Percentiles rank a stretch among this genome's conserved stretches.
phyloP scores from a whole-genome alignment of 2,113 vertebrate species.

The Trinectes maculatus region DNA sequence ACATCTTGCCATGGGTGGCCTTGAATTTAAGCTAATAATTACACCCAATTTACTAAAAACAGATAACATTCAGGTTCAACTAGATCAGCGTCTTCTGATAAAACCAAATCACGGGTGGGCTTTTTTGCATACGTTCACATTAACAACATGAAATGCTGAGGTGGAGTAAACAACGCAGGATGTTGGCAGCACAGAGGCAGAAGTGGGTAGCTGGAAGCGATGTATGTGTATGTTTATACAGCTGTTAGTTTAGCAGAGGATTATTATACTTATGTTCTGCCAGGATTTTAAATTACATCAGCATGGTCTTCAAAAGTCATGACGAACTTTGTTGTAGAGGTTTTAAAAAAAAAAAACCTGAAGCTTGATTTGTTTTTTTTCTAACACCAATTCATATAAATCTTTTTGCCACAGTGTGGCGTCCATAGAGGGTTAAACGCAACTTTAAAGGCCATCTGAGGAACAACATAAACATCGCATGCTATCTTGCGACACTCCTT shows the following conservation, averaged over 20 bases:
- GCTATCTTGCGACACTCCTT: constrained; percentile 83
- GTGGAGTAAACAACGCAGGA: constrained; percentile 21
- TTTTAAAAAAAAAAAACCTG: too few species aligned
- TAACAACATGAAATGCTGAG: not conserved
- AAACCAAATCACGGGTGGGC: not conserved
- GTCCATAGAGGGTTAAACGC: constrained; percentile 30
- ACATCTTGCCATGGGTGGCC: too few species aligned
- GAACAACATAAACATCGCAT: constrained; percentile 83
- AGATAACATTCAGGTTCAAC: constrained; percentile 11
- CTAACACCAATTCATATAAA: constrained; percentile 18
- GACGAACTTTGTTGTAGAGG: not conserved
- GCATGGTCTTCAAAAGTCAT: constrained; percentile 3
- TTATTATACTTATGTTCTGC: too few species aligned
- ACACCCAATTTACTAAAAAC: constrained; percentile 42
- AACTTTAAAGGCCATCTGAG: constrained; percentile 63
- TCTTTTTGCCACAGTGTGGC: constrained; percentile 3
- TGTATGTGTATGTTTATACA: too few species aligned
- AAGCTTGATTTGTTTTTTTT: too few species aligned
- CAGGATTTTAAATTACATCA: too few species aligned
- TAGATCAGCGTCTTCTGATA: constrained; percentile 13
- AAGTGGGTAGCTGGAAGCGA: constrained; percentile 28
- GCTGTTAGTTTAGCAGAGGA: too few species aligned
- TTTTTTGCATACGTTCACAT: constrained; percentile 5
- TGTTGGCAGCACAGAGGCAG: constrained; percentile 3
- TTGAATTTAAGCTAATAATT: constrained; percentile 58